Evolutionary conservation across 2,888 invertebrate species (phyloP).

Genomic region (Parochlus steinenii): DNA sequence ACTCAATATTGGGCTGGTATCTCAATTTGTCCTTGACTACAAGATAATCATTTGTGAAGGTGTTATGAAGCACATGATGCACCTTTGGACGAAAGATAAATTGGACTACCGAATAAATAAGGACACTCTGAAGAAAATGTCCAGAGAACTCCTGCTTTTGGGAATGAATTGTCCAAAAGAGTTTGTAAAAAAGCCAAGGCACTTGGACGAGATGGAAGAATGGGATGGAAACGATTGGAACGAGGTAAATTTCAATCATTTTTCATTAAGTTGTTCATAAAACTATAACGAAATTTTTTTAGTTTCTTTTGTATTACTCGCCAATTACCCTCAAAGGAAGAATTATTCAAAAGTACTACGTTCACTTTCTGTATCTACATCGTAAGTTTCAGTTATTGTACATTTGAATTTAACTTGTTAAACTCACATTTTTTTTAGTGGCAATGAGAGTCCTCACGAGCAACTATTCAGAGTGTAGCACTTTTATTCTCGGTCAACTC

Average conservation of each 20-base stretch:
- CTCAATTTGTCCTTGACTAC: slow-evolving; percentile 14
- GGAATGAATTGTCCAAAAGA: slow-evolving; percentile 11
- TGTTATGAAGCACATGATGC: slow-evolving; percentile 14
- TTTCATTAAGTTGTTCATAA: no score
- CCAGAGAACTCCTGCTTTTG: slow-evolving; percentile 10
- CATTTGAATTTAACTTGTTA: no score
- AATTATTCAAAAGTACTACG: slow-evolving; percentile 11
- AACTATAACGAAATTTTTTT: no score
- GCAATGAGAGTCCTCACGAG: slow-evolving; percentile 14
- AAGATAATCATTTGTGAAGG: slow-evolving; percentile 14
- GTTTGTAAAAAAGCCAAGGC: slow-evolving; percentile 10
- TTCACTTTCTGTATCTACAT: slow-evolving; percentile 14
- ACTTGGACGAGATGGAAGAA: slow-evolving; percentile 4
- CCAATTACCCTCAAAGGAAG: slow-evolving; percentile 13
- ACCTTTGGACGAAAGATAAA: slow-evolving; percentile 13
- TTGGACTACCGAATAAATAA: slow-evolving; percentile 14
- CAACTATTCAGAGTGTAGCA: slow-evolving; percentile 5
- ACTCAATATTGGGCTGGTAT: slow-evolving; percentile 13
- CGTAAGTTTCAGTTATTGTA: no score
- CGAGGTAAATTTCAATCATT: no score
- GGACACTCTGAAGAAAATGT: slow-evolving; percentile 12
- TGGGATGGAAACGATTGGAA: slow-evolving; percentile 14
- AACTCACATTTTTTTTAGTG: no score
- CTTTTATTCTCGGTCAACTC: slow-evolving; percentile 12
- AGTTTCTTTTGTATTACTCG: slow-evolving; percentile 14